phyloP scores from a whole-genome alignment of 2,113 vertebrate genomes.

The Dipodomys spectabilis region DNA sequence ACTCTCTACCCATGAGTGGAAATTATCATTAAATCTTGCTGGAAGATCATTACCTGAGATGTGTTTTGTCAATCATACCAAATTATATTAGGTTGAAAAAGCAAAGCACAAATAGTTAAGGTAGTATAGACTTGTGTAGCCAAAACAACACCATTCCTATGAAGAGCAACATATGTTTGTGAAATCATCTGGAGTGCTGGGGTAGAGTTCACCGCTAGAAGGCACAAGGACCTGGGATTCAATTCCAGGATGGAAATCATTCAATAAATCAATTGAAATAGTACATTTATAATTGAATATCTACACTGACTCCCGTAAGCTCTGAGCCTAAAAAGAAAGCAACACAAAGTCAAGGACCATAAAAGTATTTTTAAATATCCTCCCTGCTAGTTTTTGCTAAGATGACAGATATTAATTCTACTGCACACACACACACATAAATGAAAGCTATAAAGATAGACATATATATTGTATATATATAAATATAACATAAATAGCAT shows the following conservation, averaged over 20 bases:
- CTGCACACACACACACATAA: not conserved
- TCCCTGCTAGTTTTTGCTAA: not conserved
- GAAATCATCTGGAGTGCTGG: constrained; percentile 76
- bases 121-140: constrained; percentile 94
- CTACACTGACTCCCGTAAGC: not conserved
- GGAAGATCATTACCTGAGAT: constrained; percentile 91
- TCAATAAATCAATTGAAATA: too few relatives aligned
- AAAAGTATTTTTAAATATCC: not conserved
- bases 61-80: constrained; percentile 93
- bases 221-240: not conserved
- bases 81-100: constrained; percentile 91
- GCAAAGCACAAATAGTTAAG: constrained; percentile 91
- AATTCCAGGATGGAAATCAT: not conserved
- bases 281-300: not conserved
- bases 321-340: not conserved
- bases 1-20: constrained; percentile 87
- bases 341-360: not conserved
- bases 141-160: constrained; percentile 94
- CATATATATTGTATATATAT: not conserved
- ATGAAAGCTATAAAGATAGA: not conserved
- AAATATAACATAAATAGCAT: too few relatives aligned
- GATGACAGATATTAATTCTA: not conserved
- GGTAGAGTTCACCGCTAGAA: not conserved
- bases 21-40: constrained; percentile 93
- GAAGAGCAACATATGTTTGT: constrained; percentile 86